Percentiles rank a stretch among this genome's conserved stretches.
These are phyloP conservation scores for Diuraphis noxia DNA, from an alignment of 1,140 invertebrate species.

Conservation along the genomic window DNA sequence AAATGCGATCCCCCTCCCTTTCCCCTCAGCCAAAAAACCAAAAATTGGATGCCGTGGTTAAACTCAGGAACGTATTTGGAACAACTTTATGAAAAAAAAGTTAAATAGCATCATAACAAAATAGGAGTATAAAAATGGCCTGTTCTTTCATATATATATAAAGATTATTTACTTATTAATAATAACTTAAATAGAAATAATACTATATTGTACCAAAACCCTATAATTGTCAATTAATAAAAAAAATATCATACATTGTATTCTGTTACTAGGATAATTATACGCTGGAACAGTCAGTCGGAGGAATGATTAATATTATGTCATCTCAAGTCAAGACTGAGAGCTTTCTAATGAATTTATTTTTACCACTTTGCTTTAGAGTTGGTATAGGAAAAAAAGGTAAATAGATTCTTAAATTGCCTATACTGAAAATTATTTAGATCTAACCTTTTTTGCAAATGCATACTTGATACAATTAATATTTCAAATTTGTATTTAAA, in stretches of 20 bases:
- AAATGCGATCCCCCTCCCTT: too few species aligned
- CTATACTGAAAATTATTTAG: too few species aligned
- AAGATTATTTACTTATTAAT: not conserved
- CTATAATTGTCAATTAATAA: not conserved
- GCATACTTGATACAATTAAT: too few species aligned
- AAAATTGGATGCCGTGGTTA: too few species aligned
- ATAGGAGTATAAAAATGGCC: too few species aligned
- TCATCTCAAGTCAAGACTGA: constrained; percentile 89
- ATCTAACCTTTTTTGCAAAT: too few species aligned
- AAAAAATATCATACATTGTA: not conserved
- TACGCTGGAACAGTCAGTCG: constrained; percentile 83
- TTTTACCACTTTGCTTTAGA: constrained; percentile 92
- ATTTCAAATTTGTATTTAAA: too few species aligned
- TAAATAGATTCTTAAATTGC: constrained; percentile 59
- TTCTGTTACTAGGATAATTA: constrained; percentile 73
- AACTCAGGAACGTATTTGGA: too few species aligned
- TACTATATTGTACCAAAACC: not conserved
- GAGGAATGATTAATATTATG: constrained; percentile 84
- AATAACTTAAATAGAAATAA: not conserved
- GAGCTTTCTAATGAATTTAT: constrained; percentile 92
- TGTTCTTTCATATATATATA: too few species aligned
- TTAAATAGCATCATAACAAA: too few species aligned
- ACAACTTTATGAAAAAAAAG: too few species aligned
- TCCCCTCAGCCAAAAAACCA: too few species aligned
- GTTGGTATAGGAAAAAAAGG: constrained; percentile 91